Evolutionary conservation across 2,888 invertebrate genomes (phyloP).

Genomic region (Ecliptopera silaceata): DNA sequence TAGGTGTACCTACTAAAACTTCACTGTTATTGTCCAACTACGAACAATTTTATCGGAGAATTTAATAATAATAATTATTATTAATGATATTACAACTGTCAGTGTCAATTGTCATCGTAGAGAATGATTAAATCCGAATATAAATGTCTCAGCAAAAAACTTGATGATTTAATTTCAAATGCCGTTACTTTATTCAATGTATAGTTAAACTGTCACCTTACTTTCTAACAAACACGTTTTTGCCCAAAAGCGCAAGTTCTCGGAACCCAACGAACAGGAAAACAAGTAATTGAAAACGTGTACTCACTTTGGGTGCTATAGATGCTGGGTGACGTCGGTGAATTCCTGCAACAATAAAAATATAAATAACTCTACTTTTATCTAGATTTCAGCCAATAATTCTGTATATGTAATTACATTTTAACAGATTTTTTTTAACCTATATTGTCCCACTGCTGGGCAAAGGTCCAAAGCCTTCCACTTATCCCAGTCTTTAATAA

Average conservation of each 20-base stretch:
- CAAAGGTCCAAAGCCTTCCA: too few species aligned
- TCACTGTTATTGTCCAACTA: neutral
- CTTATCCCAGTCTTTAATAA: too few species aligned
- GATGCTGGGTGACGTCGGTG: slow-evolving; percentile 7
- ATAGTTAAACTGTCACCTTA: slow-evolving; percentile 18
- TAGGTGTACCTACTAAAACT: too few species aligned
- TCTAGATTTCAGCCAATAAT: too few species aligned
- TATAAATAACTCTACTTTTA: slow-evolving; percentile 6
- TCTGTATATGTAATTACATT: too few species aligned
- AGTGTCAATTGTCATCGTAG: too few species aligned
- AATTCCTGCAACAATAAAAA: slow-evolving; percentile 29
- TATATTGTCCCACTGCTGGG: too few species aligned
- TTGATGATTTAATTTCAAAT: slow-evolving; percentile 8
- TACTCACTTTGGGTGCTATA: slow-evolving; percentile 30
- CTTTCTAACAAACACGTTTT: slow-evolving; percentile 25
- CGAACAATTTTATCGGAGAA: too few species aligned
- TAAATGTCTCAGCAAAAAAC: slow-evolving; percentile 23
- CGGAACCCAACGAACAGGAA: slow-evolving; percentile 32
- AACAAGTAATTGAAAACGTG: slow-evolving; percentile 29
- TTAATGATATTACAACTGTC: too few species aligned
- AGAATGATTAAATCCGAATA: slow-evolving; percentile 5
- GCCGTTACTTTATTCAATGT: slow-evolving; percentile 29
- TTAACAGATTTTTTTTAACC: too few species aligned
- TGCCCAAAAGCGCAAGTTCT: slow-evolving; percentile 29
- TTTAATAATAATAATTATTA: too few species aligned